A percentile compares a stretch with the other conserved stretches of the same genome.
Conservation (phyloP, 2,113 vertebrate genomes). For the Cyphomyrus discorhynchus region DNA sequence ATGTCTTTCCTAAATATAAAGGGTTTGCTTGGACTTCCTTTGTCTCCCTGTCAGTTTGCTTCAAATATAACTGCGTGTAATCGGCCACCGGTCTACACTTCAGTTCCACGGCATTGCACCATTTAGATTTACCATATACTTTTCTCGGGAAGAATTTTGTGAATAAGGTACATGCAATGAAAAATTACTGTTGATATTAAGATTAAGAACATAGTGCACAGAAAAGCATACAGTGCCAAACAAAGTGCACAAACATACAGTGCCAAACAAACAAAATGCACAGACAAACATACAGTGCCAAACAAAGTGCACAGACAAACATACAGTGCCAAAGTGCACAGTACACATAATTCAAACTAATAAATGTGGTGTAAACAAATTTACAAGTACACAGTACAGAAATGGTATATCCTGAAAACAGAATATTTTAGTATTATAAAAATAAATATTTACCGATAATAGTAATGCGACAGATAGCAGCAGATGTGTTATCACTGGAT, state of each 20-base stretch:
- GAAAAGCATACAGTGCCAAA: not conserved
- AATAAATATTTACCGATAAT: not conserved
- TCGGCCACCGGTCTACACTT: not conserved
- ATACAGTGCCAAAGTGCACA: not conserved
- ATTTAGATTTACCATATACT: not conserved
- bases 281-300: too few species aligned
- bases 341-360: not conserved
- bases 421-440: not conserved
- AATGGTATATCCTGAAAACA: not conserved
- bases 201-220: not conserved
- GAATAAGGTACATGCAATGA: not conserved
- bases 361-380: not conserved
- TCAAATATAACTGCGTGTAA: not conserved
- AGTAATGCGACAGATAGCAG: not conserved
- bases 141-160: not conserved
- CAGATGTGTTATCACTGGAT: not conserved
- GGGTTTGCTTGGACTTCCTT: not conserved
- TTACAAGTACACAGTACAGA: not conserved
- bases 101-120: not conserved
- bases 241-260: too few species aligned
- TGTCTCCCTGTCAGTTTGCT: not conserved
- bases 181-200: not conserved
- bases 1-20: not conserved
- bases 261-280: too few species aligned
- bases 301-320: too few species aligned